phyloP scores from a whole-genome alignment of 2,888 invertebrate species.

The Diplazon laetatorius region DNA sequence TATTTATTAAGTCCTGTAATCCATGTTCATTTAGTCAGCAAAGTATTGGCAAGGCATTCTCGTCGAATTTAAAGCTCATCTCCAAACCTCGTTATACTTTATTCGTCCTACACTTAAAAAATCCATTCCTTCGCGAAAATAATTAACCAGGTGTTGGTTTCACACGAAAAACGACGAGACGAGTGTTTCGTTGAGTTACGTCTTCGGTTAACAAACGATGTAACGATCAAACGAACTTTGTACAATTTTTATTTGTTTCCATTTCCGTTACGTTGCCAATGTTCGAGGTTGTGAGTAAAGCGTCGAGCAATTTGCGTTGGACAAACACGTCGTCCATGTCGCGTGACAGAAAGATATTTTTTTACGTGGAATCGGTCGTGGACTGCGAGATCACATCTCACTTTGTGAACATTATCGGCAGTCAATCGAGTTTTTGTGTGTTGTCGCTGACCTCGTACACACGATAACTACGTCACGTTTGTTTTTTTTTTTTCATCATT shows the following conservation, averaged over 20 bases:
- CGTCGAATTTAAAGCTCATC: no score
- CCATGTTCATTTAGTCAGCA: no score
- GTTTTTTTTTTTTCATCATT: no score
- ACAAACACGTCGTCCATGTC: slow-evolving; percentile 46
- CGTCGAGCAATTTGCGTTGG: slow-evolving; percentile 49
- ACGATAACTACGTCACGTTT: neutral
- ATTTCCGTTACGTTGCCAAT: slow-evolving; percentile 19
- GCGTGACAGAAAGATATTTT: slow-evolving; percentile 52
- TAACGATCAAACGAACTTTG: slow-evolving; percentile 6
- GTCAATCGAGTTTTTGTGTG: slow-evolving; percentile 40
- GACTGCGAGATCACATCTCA: slow-evolving; percentile 34
- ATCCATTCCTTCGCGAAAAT: slow-evolving; percentile 28
- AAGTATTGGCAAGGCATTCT: no score
- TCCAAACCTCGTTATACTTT: no score
- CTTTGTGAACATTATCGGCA: slow-evolving; percentile 43
- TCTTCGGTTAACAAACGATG: slow-evolving; percentile 43
- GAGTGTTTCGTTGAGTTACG: slow-evolving; percentile 39
- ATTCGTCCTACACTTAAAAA: no score
- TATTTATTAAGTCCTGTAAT: no score
- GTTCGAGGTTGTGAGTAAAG: slow-evolving; percentile 39
- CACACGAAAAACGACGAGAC: slow-evolving; percentile 22
- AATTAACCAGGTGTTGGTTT: slow-evolving; percentile 41
- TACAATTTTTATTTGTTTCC: slow-evolving; percentile 23
- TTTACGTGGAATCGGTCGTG: slow-evolving; percentile 9
- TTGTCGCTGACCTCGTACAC: neutral